Evolutionary conservation across 2,888 invertebrate genomes (phyloP), one percentile per base, ranked within the genome.

Genomic region (Drosophila birchii): DNA sequence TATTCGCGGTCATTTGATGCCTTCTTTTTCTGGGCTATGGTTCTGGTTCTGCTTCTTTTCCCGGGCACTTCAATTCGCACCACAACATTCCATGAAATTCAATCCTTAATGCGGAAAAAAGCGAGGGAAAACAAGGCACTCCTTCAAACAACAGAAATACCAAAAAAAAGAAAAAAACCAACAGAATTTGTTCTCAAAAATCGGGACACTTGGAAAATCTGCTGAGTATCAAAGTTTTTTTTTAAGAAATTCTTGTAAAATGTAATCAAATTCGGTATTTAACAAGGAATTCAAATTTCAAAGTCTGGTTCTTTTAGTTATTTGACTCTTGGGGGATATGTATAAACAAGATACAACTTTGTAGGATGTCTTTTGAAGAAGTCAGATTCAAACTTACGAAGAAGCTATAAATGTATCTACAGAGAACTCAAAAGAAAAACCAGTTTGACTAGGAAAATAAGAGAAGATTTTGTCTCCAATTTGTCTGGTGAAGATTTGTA

Each of bases 1-100:
- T 63, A 41, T 73, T 73, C 64, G 72, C 72, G 74, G 72, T 73
- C 72, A 73, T 73, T 58, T 54, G 72, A 73, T 73, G 72, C 72
- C 74, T 55, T 43, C 43, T 49, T 43, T 29, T 41, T 56, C 18
- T 56, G 34, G 51, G 20, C 39, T 41, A 18, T 29, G 39, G 26
- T 43, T 41, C 41, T 41, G 49, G 34, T 59, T 44, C 16, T 20
- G 36, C 7, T 20, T 54, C 53, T 36, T 39, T 32, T 60, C 55
- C 71, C 53, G 49, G 71, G 36, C 49, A 63, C 43, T 66, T 64
- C 58, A 53, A 72, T 72, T 61, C 72, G 63, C 61, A 74, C 74
- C 53, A 43, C 44, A 56, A 51, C 72, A 56, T 53, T 53, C 63
- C 58, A 64, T 74, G 73, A 74, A 73, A 73, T 74, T 74, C 54